phyloP scores from a whole-genome alignment of 1,140 invertebrate genomes.

The Formica selysi region DNA sequence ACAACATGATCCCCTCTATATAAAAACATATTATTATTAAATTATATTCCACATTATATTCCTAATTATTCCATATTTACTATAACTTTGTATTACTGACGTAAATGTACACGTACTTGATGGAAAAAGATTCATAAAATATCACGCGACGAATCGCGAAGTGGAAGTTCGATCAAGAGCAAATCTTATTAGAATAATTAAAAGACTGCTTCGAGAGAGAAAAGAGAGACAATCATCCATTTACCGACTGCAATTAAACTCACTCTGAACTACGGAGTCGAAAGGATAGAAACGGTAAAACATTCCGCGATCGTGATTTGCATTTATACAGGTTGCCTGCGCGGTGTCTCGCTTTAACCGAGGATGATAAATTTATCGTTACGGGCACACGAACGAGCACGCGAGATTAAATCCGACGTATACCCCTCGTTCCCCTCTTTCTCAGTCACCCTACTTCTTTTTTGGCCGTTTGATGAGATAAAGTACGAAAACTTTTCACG shows the following conservation, averaged over 20 bases:
- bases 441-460: slow-evolving; percentile 10
- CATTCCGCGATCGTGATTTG: slow-evolving; percentile 62
- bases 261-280: slow-evolving; percentile 31
- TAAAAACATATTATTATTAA: neutral
- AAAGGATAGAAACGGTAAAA: slow-evolving; percentile 61
- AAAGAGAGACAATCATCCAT: slow-evolving; percentile 39
- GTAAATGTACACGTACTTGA: slow-evolving; percentile 1
- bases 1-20: too few species aligned
- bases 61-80: slow-evolving; percentile 2
- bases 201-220: slow-evolving; percentile 19
- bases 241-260: slow-evolving; percentile 58
- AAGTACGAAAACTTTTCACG: slow-evolving; percentile 48
- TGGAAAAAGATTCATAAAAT: slow-evolving; percentile 7
- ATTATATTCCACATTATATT: neutral
- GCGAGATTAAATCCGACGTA: slow-evolving; percentile 55
- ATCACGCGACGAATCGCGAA: slow-evolving; percentile 12
- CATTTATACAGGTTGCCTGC: slow-evolving; percentile 57
- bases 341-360: slow-evolving; percentile 40
- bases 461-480: slow-evolving; percentile 26
- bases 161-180: slow-evolving; percentile 47
- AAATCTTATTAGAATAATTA: slow-evolving; percentile 57
- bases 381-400: slow-evolving; percentile 44
- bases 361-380: slow-evolving; percentile 63
- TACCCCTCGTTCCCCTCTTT: neutral
- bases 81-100: neutral